Evolutionary conservation across 2,888 invertebrate species (phyloP).

Genomic region (Campopleginae sp.): DNA sequence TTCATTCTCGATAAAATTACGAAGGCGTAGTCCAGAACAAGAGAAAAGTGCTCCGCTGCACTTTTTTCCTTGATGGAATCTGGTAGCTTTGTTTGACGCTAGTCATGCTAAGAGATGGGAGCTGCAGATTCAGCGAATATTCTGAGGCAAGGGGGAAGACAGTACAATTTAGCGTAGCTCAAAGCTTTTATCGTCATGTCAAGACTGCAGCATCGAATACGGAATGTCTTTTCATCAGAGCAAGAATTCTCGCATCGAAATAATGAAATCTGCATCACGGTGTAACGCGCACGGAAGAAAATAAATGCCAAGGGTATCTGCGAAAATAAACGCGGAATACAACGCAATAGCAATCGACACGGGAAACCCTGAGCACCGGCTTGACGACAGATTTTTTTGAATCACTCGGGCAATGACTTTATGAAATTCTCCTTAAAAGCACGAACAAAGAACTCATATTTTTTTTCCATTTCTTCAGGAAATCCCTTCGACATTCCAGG

Average conservation of each 20-base stretch:
- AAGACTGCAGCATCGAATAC: slow-evolving; percentile 11
- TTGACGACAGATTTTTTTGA: neutral
- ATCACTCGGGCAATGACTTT: no score
- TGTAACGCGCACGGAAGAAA: neutral
- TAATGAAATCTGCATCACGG: neutral
- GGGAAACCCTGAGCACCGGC: neutral
- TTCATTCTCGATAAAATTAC: slow-evolving; percentile 26
- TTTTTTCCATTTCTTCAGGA: neutral
- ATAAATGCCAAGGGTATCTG: neutral
- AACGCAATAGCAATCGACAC: neutral
- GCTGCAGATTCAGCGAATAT: neutral
- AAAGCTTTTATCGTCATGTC: slow-evolving; percentile 3
- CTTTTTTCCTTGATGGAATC: neutral
- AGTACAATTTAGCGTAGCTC: neutral
- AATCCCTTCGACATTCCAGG: slow-evolving; percentile 35
- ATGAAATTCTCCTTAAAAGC: neutral
- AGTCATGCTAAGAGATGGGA: neutral
- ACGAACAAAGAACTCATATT: slow-evolving; percentile 9
- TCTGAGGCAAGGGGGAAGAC: slow-evolving; percentile 2
- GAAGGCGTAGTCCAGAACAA: neutral
- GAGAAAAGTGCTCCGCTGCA: slow-evolving; percentile 3
- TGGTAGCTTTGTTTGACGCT: slow-evolving; percentile 9
- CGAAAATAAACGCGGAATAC: neutral
- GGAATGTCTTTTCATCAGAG: neutral
- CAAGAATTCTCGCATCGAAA: neutral